Conservation (phyloP, 2,113 vertebrate species). For the Pelobates fuscus region DNA sequence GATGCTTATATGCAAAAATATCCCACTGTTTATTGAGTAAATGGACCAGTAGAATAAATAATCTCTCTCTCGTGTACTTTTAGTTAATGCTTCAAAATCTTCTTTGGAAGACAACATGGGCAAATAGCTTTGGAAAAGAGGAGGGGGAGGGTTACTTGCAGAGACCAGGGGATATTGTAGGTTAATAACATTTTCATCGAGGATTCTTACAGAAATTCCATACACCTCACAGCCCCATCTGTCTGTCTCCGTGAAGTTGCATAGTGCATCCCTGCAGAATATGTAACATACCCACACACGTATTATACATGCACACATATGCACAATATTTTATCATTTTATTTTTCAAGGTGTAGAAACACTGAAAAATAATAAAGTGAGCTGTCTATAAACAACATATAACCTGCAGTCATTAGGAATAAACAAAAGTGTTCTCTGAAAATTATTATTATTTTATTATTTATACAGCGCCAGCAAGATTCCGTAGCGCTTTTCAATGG, state of each 20-base stretch:
- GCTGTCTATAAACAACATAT: no score
- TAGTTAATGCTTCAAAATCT: constrained; percentile 67
- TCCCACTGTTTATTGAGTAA: constrained; percentile 58
- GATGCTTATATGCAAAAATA: constrained; percentile 42
- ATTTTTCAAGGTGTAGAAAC: no score
- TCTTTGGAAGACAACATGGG: constrained; percentile 58
- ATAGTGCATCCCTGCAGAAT: background rate
- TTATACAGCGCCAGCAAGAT: no score
- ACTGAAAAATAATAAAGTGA: no score
- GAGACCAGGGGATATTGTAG: constrained; percentile 59
- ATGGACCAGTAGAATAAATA: constrained; percentile 54
- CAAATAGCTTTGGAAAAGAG: constrained; percentile 57
- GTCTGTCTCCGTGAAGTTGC: constrained; percentile 34
- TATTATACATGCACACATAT: no score
- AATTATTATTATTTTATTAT: no score
- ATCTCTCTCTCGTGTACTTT: constrained; percentile 65
- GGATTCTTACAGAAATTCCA: constrained; percentile 59
- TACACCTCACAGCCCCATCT: constrained; percentile 56
- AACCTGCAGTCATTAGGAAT: no score
- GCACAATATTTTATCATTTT: no score
- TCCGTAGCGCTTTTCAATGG: no score
- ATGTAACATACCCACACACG: background rate
- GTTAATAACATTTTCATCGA: constrained; percentile 66
- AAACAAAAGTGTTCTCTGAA: no score
- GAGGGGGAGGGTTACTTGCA: constrained; percentile 55